Evolutionary conservation across 2,113 vertebrate species (phyloP).

Genomic region (Craseonycteris thonglongyai): DNA sequence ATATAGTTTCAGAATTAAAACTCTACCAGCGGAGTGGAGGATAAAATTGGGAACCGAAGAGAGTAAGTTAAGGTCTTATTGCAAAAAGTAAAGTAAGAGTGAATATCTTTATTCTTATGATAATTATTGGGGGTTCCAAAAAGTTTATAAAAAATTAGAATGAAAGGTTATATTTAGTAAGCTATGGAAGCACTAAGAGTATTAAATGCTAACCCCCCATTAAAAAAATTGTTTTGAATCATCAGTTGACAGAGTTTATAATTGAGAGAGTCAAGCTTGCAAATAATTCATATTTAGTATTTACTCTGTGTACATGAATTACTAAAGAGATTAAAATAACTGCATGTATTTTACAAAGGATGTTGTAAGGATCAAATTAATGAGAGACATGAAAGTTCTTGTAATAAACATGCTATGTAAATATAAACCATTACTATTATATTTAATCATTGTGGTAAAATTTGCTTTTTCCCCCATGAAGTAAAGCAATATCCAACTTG

Average conservation of each 20-base stretch:
- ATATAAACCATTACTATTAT: background rate
- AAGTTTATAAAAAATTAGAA: background rate
- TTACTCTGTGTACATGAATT: slow-evolving; percentile 7
- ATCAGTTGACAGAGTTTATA: background rate
- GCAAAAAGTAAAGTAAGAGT: background rate
- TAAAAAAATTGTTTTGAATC: background rate
- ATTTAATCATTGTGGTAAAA: slow-evolving; percentile 16
- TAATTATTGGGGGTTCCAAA: background rate
- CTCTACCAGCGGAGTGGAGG: background rate
- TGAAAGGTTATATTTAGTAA: background rate
- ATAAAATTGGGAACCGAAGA: background rate
- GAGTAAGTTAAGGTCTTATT: background rate
- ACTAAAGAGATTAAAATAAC: slow-evolving; percentile 20
- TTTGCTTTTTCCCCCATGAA: background rate
- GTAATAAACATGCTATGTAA: background rate
- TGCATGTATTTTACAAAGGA: background rate
- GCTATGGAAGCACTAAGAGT: background rate
- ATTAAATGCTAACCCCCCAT: background rate
- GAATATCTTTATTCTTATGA: background rate
- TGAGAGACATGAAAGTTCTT: slow-evolving; percentile 27
- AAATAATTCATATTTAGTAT: slow-evolving; percentile 24
- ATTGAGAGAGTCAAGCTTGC: background rate
- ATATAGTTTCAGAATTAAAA: background rate
- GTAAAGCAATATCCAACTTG: background rate
- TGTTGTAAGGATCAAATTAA: slow-evolving; percentile 38